phyloP scores from a whole-genome alignment of 2,888 invertebrate species.

The Lasiommata megera region DNA sequence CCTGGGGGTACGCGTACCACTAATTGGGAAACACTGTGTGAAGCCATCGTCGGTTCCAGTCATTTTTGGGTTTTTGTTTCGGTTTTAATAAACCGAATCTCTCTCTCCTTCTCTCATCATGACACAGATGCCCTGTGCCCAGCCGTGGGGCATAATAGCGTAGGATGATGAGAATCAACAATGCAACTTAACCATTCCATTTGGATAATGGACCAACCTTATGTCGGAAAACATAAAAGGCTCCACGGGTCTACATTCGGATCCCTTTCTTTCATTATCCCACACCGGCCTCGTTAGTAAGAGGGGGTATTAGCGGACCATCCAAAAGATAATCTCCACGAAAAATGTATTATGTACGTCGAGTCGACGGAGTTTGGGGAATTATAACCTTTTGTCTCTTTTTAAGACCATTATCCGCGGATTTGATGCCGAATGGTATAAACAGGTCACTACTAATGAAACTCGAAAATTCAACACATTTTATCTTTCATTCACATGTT shows the following conservation, averaged over 20 bases:
- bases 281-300: conserved; percentile 27
- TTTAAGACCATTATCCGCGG: conserved; percentile 26
- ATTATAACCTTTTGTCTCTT: conserved; percentile 31
- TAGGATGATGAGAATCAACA: neutral
- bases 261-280: conserved; percentile 29
- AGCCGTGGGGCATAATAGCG: too few species aligned
- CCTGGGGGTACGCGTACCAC: too few species aligned
- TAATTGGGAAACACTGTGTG: too few species aligned
- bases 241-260: conserved; percentile 19
- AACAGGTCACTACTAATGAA: conserved; percentile 17
- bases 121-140: too few species aligned
- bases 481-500: too few species aligned
- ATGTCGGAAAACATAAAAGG: conserved; percentile 26
- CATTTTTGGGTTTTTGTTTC: too few species aligned
- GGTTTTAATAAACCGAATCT: too few species aligned
- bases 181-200: conserved; percentile 2
- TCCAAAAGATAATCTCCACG: conserved; percentile 27
- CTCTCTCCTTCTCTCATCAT: too few species aligned
- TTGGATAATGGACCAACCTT: conserved; percentile 24
- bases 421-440: conserved; percentile 23
- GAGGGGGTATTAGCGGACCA: conserved; percentile 25
- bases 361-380: conserved; percentile 19
- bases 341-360: conserved; percentile 28
- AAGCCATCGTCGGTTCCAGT: too few species aligned
- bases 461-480: conserved; percentile 6